Percentiles rank a stretch among this genome's conserved stretches.
phyloP scores from a whole-genome alignment of 2,888 invertebrate species.

The Drosophila anceps region DNA sequence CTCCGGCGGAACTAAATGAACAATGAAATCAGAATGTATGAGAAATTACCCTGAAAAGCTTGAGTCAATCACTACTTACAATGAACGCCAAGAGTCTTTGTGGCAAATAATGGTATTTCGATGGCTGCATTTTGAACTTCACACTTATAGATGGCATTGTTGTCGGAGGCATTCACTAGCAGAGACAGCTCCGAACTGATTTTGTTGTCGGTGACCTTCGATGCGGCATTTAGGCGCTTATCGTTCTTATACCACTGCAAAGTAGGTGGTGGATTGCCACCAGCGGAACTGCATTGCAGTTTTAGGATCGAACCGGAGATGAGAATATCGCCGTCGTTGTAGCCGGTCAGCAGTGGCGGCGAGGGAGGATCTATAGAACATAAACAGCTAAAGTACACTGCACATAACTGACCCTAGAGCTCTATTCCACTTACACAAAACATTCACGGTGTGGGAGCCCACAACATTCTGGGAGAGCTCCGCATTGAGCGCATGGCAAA shows the following conservation, averaged over 20 bases:
- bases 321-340: slow-evolving; percentile 82
- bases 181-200: slow-evolving; percentile 81
- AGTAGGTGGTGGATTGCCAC: slow-evolving; percentile 82
- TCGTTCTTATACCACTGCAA: slow-evolving; percentile 83
- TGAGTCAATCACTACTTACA: slow-evolving; percentile 69
- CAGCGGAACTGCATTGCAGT: slow-evolving; percentile 80
- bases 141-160: slow-evolving; percentile 84
- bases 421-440: slow-evolving; percentile 78
- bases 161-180: slow-evolving; percentile 82
- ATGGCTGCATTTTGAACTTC: slow-evolving; percentile 83
- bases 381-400: slow-evolving; percentile 26
- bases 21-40: neutral
- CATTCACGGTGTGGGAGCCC: slow-evolving; percentile 83
- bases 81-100: slow-evolving; percentile 82
- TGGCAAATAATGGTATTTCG: slow-evolving; percentile 82
- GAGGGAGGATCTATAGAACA: slow-evolving; percentile 79
- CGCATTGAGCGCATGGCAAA: slow-evolving; percentile 83
- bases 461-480: slow-evolving; percentile 83
- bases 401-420: neutral
- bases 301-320: slow-evolving; percentile 83
- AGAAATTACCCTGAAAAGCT: neutral
- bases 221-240: slow-evolving; percentile 79
- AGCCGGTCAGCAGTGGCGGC: slow-evolving; percentile 79
- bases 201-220: slow-evolving; percentile 77
- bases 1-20: slow-evolving; percentile 79